Evolutionary conservation across 1,140 invertebrate genomes (phyloP), one percentile per base, ranked within the genome.

Genomic region (Stegodyphus mimosarum): DNA sequence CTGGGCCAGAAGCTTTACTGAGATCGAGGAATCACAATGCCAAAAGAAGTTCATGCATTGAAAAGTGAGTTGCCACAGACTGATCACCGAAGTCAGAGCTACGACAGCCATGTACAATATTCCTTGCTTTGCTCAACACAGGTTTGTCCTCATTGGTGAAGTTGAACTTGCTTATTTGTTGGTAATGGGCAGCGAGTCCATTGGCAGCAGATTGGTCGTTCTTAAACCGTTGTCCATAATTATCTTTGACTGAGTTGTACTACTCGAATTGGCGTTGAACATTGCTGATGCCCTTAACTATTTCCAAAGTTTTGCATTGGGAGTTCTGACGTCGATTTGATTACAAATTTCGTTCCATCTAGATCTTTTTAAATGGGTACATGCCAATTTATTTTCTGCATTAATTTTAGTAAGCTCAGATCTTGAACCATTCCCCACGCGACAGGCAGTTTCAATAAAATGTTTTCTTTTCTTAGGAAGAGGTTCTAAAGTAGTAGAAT

Each of bases 231-330:
- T 6, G 64, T 66, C 64, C 64, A 17, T 66, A 6, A 17, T 6
- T 66, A n/a, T 66, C n/a, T 17, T 17, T 66, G 17, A 66, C n/a
- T 66, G 64, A 55, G 53, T 55, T 55, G 7, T 13, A 55, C 13
- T 55, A 7, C 53, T 55, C 53, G 13, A 7, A 13, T 55, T 55
- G 53, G 53, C 7, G 7, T 55, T 55, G 7, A 7, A 7, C 53
- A 7, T 55, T 55, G 53, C 13, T 55, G 53, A 55, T 55, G 53
- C 53, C 53, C 53, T 55, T 55, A 13, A 55, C 53, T 7, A 55
- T 74, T 74, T 74, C 72, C 51, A 74, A 13, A 74, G 72, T 74
- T 74, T 74, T 7, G 72, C 55, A 10, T 53, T 74, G 7, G 72
- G 33, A 50, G 72, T 18, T 33, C 15, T 74, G 0, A 5, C 49